A percentile compares a stretch with the other conserved stretches of the same genome.
These are phyloP conservation scores for Lucilia cuprina DNA, from an alignment of 1,140 invertebrate genomes.

Conservation along the genomic window DNA sequence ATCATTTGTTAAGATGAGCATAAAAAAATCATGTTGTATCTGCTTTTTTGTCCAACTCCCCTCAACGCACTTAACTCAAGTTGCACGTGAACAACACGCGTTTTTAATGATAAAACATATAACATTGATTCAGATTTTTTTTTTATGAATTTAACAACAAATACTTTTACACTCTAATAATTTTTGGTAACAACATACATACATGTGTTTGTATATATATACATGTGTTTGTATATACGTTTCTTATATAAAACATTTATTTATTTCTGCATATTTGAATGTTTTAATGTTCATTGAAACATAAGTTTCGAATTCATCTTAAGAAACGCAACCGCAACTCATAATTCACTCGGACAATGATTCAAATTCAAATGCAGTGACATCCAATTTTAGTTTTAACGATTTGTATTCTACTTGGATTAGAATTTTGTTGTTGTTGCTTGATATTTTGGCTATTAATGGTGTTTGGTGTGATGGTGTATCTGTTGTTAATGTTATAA, in stretches of 20 bases:
- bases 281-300: neutral
- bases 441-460: neutral
- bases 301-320: neutral
- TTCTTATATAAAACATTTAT: neutral
- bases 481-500: slow-evolving; percentile 28
- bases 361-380: slow-evolving; percentile 9
- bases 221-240: neutral
- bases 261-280: neutral
- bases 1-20: neutral
- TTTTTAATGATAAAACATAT: neutral
- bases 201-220: neutral
- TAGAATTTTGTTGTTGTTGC: neutral
- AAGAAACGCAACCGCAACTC: neutral
- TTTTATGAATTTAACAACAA: neutral
- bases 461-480: neutral
- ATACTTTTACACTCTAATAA: neutral
- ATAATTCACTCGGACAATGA: slow-evolving; percentile 11
- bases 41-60: neutral
- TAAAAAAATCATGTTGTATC: neutral
- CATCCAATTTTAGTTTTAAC: neutral
- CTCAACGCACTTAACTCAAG: neutral
- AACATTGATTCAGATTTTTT: neutral
- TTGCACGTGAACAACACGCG: slow-evolving; percentile 25
- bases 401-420: neutral
- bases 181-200: neutral